Percentiles rank a stretch among this genome's conserved stretches.
Evolutionary conservation across 2,797 vertebrate genomes (phyloP).

Genomic region (Amphiprion clarkii): DNA sequence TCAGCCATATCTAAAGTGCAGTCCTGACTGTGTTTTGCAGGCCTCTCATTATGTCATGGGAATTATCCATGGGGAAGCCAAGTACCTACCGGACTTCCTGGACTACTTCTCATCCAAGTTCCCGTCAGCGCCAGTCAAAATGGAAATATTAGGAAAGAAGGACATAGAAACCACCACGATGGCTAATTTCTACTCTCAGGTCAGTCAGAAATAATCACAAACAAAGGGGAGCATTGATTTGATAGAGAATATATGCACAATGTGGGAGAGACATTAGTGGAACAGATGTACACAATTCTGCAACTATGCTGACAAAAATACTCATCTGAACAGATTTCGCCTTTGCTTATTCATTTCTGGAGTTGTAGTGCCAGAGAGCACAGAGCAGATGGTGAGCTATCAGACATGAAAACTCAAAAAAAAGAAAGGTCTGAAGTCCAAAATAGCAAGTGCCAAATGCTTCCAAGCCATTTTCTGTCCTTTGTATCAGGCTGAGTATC

Average conservation of each 20-base stretch:
- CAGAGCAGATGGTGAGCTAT: conserved; percentile 37
- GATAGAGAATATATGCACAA: background rate
- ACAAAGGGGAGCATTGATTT: background rate
- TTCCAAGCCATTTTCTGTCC: conserved; percentile 20
- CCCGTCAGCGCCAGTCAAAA: conserved; percentile 96
- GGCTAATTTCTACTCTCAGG: conserved; percentile 98
- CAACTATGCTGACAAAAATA: background rate
- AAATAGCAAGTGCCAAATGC: conserved; percentile 14
- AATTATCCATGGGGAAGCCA: conserved; percentile 96
- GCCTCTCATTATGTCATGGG: conserved; percentile 97
- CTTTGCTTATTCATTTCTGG: conserved; percentile 15
- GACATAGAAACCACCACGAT: conserved; percentile 99
- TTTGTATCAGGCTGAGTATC: conserved; percentile 5
- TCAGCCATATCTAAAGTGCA: background rate
- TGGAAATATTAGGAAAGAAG: conserved; percentile 99
- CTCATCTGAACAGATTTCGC: conserved; percentile 14
- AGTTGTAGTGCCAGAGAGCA: conserved; percentile 2
- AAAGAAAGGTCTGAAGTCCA: conserved; percentile 16
- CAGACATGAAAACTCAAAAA: conserved; percentile 9
- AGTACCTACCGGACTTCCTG: conserved; percentile 97
- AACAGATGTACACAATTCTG: conserved; percentile 14
- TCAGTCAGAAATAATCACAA: conserved; percentile 69
- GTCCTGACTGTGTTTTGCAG: conserved; percentile 56
- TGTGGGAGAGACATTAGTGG: background rate
- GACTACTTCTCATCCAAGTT: conserved; percentile 99